phyloP scores from a whole-genome alignment of 2,888 invertebrate genomes.

The Leptinotarsa juncta region DNA sequence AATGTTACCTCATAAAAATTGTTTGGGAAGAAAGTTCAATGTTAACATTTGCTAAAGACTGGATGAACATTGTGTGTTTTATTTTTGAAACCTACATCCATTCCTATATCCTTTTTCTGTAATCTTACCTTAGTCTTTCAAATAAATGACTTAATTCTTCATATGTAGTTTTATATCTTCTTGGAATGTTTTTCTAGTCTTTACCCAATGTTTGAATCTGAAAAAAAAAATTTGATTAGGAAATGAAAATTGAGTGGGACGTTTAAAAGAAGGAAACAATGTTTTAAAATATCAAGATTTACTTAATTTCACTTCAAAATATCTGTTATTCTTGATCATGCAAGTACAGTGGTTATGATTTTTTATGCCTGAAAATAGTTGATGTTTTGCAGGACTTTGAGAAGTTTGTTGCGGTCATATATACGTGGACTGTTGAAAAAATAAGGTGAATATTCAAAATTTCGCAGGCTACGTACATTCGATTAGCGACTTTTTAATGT shows the following conservation, averaged over 20 bases:
- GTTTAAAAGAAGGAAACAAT: constrained; percentile 12
- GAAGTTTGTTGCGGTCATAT: too few species aligned
- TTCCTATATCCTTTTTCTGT: constrained; percentile 31
- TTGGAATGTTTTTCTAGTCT: constrained; percentile 50
- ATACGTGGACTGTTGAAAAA: too few species aligned
- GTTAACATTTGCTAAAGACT: constrained; percentile 56
- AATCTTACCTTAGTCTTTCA: not conserved
- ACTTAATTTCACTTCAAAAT: not conserved
- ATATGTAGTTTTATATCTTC: constrained; percentile 51
- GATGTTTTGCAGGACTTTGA: too few species aligned
- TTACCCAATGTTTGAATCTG: constrained; percentile 54
- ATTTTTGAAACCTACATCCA: constrained; percentile 1
- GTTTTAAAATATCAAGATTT: not conserved
- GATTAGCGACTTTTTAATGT: too few species aligned
- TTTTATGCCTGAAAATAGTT: too few species aligned
- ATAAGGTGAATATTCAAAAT: too few species aligned
- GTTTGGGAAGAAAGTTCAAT: not conserved
- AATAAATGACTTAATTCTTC: constrained; percentile 42
- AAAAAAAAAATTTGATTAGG: not conserved
- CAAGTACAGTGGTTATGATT: too few species aligned
- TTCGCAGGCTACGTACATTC: too few species aligned
- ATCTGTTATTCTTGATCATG: too few species aligned
- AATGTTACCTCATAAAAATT: constrained; percentile 34
- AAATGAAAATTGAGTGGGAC: not conserved
- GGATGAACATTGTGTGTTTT: constrained; percentile 50